Evolutionary conservation across 2,797 vertebrate species (phyloP).

Genomic region (Thripadectes ignobilis): DNA sequence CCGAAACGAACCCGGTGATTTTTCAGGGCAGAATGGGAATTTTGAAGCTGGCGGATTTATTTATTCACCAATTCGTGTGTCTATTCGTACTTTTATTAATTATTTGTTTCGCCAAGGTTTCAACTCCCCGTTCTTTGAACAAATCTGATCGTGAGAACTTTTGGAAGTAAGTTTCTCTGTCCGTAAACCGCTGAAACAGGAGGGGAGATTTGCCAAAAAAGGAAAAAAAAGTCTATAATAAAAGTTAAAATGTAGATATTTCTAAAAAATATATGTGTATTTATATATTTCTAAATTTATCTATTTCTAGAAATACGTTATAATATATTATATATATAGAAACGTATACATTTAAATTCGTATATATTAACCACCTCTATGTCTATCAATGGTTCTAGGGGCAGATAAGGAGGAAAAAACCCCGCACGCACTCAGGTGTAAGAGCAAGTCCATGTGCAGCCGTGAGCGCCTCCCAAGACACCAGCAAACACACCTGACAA

Average conservation of each 20-base stretch:
- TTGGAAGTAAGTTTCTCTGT: not conserved
- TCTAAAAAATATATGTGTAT: not conserved
- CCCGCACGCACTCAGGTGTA: not conserved
- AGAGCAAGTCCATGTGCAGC: not conserved
- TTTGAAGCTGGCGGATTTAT: not conserved
- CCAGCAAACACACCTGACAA: constrained; percentile 33
- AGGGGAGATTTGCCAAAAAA: not conserved
- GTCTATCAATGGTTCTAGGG: not conserved
- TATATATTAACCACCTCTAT: not conserved
- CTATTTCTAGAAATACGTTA: not conserved
- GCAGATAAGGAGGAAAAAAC: not conserved
- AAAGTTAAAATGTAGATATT: not conserved
- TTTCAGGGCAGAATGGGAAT: not conserved
- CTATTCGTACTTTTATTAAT: not conserved
- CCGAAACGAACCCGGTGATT: rapidly evolving
- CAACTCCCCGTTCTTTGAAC: not conserved
- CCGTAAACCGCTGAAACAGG: not conserved
- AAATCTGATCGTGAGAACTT: not conserved
- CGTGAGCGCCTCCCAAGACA: not conserved
- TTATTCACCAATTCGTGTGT: not conserved
- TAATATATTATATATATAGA: not conserved
- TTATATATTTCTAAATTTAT: not conserved
- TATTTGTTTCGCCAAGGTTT: not conserved
- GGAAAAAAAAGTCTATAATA: not conserved
- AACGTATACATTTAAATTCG: not conserved